A percentile compares a stretch with the other conserved stretches of the same genome.
Conservation (phyloP, 2,797 vertebrate genomes). For the Gobio occitaniae region DNA sequence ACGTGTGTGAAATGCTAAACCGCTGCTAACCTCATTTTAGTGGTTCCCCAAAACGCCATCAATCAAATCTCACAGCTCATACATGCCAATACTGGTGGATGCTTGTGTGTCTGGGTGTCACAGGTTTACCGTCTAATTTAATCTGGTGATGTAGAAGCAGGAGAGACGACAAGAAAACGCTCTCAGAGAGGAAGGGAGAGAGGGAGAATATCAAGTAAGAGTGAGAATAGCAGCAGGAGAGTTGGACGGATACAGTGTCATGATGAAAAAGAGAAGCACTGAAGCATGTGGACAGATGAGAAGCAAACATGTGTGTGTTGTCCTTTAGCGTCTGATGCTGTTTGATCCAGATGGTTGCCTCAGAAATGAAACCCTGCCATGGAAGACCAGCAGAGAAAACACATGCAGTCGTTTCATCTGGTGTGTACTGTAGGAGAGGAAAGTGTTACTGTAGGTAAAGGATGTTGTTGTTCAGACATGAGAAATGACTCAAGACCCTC, state of each 20-base stretch:
- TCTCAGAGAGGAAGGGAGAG: neutral
- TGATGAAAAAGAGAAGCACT: conserved; percentile 32
- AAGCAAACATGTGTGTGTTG: conserved; percentile 31
- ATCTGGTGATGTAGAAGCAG: conserved; percentile 50
- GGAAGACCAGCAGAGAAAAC: conserved; percentile 16
- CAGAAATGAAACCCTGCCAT: conserved; percentile 31
- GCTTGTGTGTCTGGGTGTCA: neutral
- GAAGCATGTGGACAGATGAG: conserved; percentile 27
- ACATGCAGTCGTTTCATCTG: conserved; percentile 18
- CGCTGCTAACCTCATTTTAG: conserved; percentile 28
- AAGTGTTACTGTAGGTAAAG: neutral
- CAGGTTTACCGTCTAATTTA: conserved; percentile 25
- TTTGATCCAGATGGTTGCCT: conserved; percentile 52
- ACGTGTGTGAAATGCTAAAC: neutral
- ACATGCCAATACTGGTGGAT: neutral
- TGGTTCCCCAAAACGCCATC: conserved; percentile 27
- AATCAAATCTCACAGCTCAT: conserved; percentile 23
- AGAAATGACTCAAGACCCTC: neutral
- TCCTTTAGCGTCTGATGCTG: conserved; percentile 1
- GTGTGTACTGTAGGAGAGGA: neutral
- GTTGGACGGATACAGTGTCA: conserved; percentile 20
- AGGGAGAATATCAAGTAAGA: conserved; percentile 3
- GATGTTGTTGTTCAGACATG: neutral
- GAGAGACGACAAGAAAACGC: conserved; percentile 35
- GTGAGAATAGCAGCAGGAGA: neutral